These are phyloP conservation scores for Serranus cabrilla DNA, from an alignment of 2,797 vertebrate genomes.

Conservation along the genomic window DNA sequence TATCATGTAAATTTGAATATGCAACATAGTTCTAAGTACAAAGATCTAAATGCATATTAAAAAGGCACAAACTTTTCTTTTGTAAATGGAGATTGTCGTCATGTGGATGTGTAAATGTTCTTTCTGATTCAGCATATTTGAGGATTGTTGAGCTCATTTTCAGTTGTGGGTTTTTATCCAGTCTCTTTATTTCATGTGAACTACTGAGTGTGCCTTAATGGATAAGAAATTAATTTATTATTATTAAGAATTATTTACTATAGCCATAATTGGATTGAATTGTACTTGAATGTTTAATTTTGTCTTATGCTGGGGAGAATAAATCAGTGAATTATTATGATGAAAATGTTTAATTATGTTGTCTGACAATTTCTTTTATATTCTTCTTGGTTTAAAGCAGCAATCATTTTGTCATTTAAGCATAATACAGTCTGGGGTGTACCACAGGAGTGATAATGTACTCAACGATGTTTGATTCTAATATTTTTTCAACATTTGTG, in stretches of 20 bases:
- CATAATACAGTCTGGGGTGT: no score
- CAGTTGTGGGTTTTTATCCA: neutral
- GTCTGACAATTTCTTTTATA: conserved; percentile 7
- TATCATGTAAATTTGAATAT: neutral
- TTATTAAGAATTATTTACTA: no score
- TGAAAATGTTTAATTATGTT: neutral
- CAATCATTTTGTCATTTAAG: no score
- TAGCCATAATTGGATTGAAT: conserved; percentile 25
- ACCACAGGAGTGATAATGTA: no score
- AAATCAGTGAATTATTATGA: conserved; percentile 39
- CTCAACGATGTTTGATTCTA: no score
- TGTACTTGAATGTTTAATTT: conserved; percentile 33
- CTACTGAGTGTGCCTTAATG: conserved; percentile 72
- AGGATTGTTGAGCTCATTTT: neutral
- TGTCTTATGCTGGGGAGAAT: conserved; percentile 36
- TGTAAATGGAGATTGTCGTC: neutral
- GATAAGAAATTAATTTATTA: conserved; percentile 62
- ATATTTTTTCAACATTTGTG: no score
- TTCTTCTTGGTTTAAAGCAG: neutral
- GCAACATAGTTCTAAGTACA: neutral
- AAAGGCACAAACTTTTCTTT: neutral
- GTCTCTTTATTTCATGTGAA: conserved; percentile 25
- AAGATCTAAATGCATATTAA: neutral
- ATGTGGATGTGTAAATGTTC: accelerated
- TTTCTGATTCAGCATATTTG: neutral